phyloP scores from a whole-genome alignment of 2,797 vertebrate species.

The Pagetopsis macropterus region DNA sequence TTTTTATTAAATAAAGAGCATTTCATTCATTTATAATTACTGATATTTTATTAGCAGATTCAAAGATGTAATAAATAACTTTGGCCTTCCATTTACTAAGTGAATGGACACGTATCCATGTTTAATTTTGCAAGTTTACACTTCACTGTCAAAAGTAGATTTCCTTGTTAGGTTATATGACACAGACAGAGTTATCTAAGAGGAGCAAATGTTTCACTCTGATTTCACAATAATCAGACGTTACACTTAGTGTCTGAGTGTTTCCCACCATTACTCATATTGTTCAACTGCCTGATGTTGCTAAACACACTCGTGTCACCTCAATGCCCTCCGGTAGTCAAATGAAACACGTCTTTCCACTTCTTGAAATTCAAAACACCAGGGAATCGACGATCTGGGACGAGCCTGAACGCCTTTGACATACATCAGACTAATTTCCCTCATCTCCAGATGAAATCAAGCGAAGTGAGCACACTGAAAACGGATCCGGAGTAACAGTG shows the following conservation, averaged over 20 bases:
- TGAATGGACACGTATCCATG: neutral
- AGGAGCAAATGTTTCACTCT: slow-evolving; percentile 37
- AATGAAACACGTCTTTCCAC: slow-evolving; percentile 39
- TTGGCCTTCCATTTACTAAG: neutral
- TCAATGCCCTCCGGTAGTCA: slow-evolving; percentile 39
- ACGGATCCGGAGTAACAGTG: slow-evolving; percentile 51
- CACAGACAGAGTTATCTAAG: neutral
- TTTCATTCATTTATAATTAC: neutral
- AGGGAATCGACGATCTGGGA: slow-evolving; percentile 18
- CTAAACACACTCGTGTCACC: slow-evolving; percentile 36
- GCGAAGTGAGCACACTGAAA: slow-evolving; percentile 48
- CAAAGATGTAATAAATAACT: neutral
- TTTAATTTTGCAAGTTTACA: neutral
- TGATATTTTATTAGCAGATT: neutral
- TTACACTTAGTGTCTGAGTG: neutral
- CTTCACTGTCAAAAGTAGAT: neutral
- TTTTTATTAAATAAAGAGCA: neutral
- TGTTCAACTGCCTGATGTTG: slow-evolving; percentile 29
- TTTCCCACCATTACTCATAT: slow-evolving; percentile 36
- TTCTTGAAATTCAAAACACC: slow-evolving; percentile 41
- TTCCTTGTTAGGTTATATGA: neutral
- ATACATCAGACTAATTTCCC: neutral
- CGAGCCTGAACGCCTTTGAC: slow-evolving; percentile 11
- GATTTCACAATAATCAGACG: slow-evolving; percentile 63
- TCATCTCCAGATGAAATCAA: slow-evolving; percentile 48